Evolutionary conservation across 2,797 vertebrate genomes (phyloP), one percentile per base, ranked within the genome.

Genomic region (Trichosurus vulpecula): DNA sequence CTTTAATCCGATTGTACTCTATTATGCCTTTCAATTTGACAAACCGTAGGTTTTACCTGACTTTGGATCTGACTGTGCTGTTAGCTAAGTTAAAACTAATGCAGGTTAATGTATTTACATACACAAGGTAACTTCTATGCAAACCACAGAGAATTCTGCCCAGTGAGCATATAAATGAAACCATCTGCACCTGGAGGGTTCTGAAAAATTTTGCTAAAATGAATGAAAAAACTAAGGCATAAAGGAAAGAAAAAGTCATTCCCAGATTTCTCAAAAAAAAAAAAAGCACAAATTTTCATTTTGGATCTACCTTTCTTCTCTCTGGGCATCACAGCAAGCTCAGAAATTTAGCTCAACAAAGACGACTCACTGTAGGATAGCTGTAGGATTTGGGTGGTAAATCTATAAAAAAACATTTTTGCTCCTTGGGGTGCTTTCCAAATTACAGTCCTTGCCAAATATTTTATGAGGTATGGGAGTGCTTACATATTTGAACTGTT

Each of bases 291-390:
- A 91, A 29, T 22, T 54, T 25, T 13, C 35, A n/a, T 25, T 51
- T 0, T 16, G 52, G 52, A 56, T 41, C 6, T 2, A 22, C 53
- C 5, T 41, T 29, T 25, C 10, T 5, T 25, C 57, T 53, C 12
- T 0, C 4, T 12, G 9, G 35, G 29, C 31, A 41, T 25, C 13
- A 14, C 54, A 54, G 11, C 4, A 2, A 57, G 22, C 51, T 29
- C 12, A 61, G 51, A 90, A 66, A 58, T 2, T 4, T 11, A 87
- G 8, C 30, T 25, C 16, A 55, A 55, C 2, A 31, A 6, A 54
- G 13, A 54, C 10, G 22, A 61, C 31, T 0, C 0, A 3, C 16
- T 0, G 6, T 81, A 16, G 41, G 81, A 12, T 22, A 35, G 2
- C 3, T n/a, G 55, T 5, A 3, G 58, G 4, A 54, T 13, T 13